A percentile compares a stretch with the other conserved stretches of the same genome.
phyloP scores from a whole-genome alignment of 2,888 invertebrate genomes.

The Epinotia bilunana region DNA sequence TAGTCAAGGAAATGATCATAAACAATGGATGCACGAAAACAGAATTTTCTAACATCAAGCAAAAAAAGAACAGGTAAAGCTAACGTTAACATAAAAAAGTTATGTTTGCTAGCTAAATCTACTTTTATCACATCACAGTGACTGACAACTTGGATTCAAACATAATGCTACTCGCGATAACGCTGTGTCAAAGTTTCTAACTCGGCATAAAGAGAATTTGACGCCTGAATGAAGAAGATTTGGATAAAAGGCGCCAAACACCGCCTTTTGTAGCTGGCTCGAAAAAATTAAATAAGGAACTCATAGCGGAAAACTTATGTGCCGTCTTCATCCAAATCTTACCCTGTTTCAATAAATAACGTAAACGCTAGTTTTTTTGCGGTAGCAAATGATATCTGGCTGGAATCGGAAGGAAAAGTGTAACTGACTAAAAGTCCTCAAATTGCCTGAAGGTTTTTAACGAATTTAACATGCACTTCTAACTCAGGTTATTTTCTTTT shows the following conservation, averaged over 20 bases:
- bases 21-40: neutral
- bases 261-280: constrained; percentile 35
- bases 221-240: constrained; percentile 39
- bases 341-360: neutral
- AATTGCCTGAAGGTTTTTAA: too few species aligned
- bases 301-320: constrained; percentile 9
- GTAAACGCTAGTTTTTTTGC: neutral
- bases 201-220: constrained; percentile 36
- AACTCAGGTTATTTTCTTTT: too few species aligned
- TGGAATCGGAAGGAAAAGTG: too few species aligned
- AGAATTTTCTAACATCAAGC: neutral
- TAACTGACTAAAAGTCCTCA: too few species aligned
- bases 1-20: neutral
- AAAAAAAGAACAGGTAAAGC: neutral
- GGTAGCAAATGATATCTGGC: too few species aligned
- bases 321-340: neutral
- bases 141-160: constrained; percentile 17
- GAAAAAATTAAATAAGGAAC: neutral
- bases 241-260: constrained; percentile 44
- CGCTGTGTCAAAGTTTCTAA: constrained; percentile 23
- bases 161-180: constrained; percentile 32
- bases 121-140: constrained; percentile 17
- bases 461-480: too few species aligned
- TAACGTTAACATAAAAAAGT: constrained; percentile 12
- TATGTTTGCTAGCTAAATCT: neutral